phyloP scores from a whole-genome alignment of 1,140 invertebrate species.

The Drosophila ercepeae region DNA sequence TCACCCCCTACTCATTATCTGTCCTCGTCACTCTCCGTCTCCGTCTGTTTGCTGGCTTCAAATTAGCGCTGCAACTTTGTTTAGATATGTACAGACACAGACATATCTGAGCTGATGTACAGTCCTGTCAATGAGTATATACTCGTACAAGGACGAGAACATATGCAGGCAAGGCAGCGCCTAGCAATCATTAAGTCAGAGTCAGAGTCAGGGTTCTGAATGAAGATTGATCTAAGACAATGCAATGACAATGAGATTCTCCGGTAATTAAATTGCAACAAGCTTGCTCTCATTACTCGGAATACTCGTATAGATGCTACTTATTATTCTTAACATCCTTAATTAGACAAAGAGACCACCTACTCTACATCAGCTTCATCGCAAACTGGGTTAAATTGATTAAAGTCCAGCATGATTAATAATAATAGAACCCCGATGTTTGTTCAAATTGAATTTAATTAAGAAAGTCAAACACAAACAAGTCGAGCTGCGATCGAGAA shows the following conservation, averaged over 20 bases:
- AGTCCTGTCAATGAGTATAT: slow-evolving; percentile 13
- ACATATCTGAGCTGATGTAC: slow-evolving; percentile 25
- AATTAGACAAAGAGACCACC: slow-evolving; percentile 28
- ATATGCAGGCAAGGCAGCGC: not conserved
- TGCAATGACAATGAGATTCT: not conserved
- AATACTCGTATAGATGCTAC: no score
- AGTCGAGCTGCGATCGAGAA: slow-evolving; percentile 11
- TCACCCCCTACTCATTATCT: slow-evolving; percentile 27
- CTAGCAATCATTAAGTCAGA: not conserved
- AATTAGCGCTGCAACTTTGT: slow-evolving; percentile 68
- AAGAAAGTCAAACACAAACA: slow-evolving; percentile 43
- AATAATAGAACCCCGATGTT: slow-evolving; percentile 36
- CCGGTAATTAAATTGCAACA: not conserved
- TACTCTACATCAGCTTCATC: slow-evolving; percentile 2
- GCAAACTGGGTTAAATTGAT: slow-evolving; percentile 72
- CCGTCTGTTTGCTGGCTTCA: slow-evolving; percentile 49
- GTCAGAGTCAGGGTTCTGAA: no score
- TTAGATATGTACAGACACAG: slow-evolving; percentile 45
- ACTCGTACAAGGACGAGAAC: not conserved
- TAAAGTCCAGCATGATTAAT: slow-evolving; percentile 53
- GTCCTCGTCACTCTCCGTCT: not conserved
- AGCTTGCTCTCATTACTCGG: no score
- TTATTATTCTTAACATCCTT: no score
- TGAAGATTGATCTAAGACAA: not conserved
- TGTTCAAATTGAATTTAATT: slow-evolving; percentile 66